Evolutionary conservation across 2,797 vertebrate genomes (phyloP).

Genomic region (Martes flavigula): DNA sequence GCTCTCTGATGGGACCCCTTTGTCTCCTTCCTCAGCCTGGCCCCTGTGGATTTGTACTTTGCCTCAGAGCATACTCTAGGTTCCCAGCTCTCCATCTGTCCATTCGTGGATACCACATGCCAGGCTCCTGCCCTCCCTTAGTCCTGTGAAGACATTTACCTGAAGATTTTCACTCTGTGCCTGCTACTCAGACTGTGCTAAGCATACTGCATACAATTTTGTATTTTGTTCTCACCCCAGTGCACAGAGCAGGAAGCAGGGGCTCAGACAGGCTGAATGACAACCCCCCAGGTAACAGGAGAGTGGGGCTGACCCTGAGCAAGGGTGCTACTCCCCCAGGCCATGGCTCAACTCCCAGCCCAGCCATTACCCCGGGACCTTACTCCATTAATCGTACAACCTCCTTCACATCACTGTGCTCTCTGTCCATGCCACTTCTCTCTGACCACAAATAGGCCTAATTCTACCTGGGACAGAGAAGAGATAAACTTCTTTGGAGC

Average conservation of each 20-base stretch:
- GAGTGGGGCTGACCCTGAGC: not conserved
- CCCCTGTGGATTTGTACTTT: too few relatives aligned
- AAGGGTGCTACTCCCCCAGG: too few relatives aligned
- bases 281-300: fast-evolving
- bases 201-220: fast-evolving
- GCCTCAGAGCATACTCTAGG: not conserved
- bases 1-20: fast-evolving
- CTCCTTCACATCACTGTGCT: fast-evolving
- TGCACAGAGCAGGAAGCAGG: not conserved
- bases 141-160: not conserved
- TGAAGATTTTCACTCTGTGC: fast-evolving
- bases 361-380: fast-evolving
- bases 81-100: too few relatives aligned
- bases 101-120: fast-evolving
- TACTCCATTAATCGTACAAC: fast-evolving
- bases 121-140: not conserved
- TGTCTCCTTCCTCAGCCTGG: not conserved
- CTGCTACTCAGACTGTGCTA: too few relatives aligned
- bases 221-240: fast-evolving
- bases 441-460: not conserved
- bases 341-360: not conserved
- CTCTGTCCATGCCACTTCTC: not conserved
- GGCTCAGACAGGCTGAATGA: fast-evolving
- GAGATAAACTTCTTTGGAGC: not conserved
- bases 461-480: not conserved